Conservation (phyloP, 2,888 invertebrate genomes). For the Acleris sparsana region DNA sequence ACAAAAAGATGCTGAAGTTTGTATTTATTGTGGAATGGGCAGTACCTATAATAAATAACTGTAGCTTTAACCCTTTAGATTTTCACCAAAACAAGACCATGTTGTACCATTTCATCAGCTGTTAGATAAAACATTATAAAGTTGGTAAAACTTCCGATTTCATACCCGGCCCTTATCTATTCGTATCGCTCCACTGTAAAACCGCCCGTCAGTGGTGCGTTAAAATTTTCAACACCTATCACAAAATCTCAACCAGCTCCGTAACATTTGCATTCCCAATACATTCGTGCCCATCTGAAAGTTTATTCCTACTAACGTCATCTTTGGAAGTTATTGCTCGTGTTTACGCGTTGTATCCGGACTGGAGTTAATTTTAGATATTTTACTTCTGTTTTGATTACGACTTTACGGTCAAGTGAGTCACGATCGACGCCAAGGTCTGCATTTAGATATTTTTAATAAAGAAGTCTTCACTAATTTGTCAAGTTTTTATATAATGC, state of each 20-base stretch:
- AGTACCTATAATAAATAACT: too few species aligned
- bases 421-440: too few species aligned
- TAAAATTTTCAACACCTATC: slow-evolving; percentile 14
- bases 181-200: background rate
- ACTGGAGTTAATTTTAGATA: slow-evolving; percentile 5
- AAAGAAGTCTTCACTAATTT: too few species aligned
- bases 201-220: slow-evolving; percentile 15
- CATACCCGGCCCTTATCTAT: background rate
- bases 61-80: too few species aligned
- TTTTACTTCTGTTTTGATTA: slow-evolving; percentile 2
- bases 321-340: background rate
- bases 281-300: background rate
- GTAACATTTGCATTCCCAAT: background rate
- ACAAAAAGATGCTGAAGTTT: too few species aligned
- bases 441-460: too few species aligned
- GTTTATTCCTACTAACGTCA: background rate
- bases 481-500: too few species aligned
- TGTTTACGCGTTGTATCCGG: slow-evolving; percentile 4
- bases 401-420: background rate
- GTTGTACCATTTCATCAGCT: background rate
- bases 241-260: background rate
- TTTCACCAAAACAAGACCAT: too few species aligned
- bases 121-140: background rate
- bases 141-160: background rate
- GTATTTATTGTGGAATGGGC: too few species aligned